Evolutionary conservation across 2,888 invertebrate genomes (phyloP), one percentile per base, ranked within the genome.

Genomic region (Ischnura elegans): DNA sequence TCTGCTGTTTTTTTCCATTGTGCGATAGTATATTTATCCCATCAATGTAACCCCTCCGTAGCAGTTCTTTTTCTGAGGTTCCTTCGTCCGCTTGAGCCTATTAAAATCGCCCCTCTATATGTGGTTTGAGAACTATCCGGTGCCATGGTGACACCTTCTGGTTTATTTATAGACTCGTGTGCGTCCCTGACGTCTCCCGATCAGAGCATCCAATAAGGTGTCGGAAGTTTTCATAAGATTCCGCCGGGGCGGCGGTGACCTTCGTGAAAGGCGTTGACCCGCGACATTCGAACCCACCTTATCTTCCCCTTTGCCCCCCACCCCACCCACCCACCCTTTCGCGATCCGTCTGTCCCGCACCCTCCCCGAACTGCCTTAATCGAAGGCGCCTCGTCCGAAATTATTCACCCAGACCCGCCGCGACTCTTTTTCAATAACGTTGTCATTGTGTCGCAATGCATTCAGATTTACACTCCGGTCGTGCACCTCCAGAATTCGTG

Each of bases 381-480:
- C 61, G 61, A 61, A 61, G 61, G n/a, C 61, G n/a, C 76, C 76
- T 76, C 76, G 76, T 36, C 76, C 76, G n/a, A 76, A 76, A 36
- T 29, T 76, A 76, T 76, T 76, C 76, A 36, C 29, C 29, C 13
- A 76, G 76, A 29, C 10, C 13, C 76, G 25, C 13, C 76, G 25
- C 76, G 29, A 36, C 76, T 5, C 36, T 36, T 76, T 21, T 61
- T 61, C 61, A 61, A 61, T 61, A 61, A 13, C 76, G 76, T 76
- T 36, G 29, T 36, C 76, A 76, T 76, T 76, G 76, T 76, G 76
- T 29, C 76, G 76, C 76, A 76, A 76, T 76, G 3, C 76, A 76
- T 76, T 36, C 76, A 0, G 29, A 36, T 36, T 25, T n/a, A 13
- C 51, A 8, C 36, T 76, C 16, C 36, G 76, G 76, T 76, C 29